A percentile compares a stretch with the other conserved stretches of the same genome.
Evolutionary conservation across 2,888 invertebrate species (phyloP).

Genomic region (Chloroclysta siterata): DNA sequence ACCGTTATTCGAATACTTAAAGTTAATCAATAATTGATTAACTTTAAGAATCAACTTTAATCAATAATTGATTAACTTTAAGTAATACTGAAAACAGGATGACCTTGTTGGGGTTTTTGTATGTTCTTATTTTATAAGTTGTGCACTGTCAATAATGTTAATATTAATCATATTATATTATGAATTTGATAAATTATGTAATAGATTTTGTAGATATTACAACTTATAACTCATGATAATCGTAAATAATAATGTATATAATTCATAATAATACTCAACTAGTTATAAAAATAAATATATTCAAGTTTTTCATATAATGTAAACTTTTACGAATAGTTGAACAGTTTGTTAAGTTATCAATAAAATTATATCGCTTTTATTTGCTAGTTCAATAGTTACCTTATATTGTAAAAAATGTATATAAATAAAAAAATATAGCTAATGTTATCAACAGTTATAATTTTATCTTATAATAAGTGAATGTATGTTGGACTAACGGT

Average conservation of each 20-base stretch:
- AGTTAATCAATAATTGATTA: no score
- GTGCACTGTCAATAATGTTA: constrained; percentile 11
- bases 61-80: no score
- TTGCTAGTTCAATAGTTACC: constrained; percentile 43
- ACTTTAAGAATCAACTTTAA: no score
- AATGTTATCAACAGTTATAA: constrained; percentile 31
- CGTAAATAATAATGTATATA: constrained; percentile 28
- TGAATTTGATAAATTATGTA: constrained; percentile 1
- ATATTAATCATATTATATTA: not conserved
- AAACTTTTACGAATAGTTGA: constrained; percentile 36
- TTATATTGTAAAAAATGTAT: constrained; percentile 48
- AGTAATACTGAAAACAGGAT: no score
- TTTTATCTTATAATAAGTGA: constrained; percentile 11
- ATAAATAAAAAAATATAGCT: constrained; percentile 36
- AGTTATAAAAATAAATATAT: constrained; percentile 40
- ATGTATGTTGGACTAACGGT: constrained; percentile 31
- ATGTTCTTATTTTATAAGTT: not conserved
- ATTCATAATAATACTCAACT: constrained; percentile 22
- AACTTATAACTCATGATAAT: constrained; percentile 2
- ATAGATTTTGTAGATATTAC: constrained; percentile 12
- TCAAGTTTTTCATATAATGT: constrained; percentile 35
- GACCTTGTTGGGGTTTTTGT: no score
- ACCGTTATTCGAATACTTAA: no score
- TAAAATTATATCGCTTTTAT: constrained; percentile 37
- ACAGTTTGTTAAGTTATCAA: constrained; percentile 21